phyloP scores from a whole-genome alignment of 1,140 invertebrate genomes.

The Drosophila sp. region DNA sequence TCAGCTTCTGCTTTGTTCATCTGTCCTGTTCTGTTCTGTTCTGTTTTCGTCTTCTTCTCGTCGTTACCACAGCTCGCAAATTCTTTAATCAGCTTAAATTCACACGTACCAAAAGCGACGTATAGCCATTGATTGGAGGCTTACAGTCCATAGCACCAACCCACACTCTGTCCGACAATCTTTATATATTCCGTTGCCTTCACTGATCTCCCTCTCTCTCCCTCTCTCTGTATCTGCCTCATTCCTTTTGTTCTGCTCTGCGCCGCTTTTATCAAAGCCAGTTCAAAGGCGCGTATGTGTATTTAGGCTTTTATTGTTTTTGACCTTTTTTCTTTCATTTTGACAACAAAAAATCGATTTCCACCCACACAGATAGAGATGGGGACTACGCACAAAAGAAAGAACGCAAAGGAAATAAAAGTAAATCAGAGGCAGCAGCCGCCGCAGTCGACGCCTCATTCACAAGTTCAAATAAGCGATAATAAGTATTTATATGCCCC shows the following conservation, averaged over 20 bases:
- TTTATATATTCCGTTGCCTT: slow-evolving; percentile 33
- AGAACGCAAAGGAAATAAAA: slow-evolving; percentile 57
- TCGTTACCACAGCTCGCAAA: slow-evolving; percentile 56
- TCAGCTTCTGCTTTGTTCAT: slow-evolving; percentile 7
- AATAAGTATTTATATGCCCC: slow-evolving; percentile 80
- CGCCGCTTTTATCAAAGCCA: slow-evolving; percentile 75
- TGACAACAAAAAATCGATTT: slow-evolving; percentile 75
- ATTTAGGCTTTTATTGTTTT: slow-evolving; percentile 83
- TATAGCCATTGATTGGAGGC: slow-evolving; percentile 81
- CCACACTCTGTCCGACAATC: slow-evolving; percentile 19
- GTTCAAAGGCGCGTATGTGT: slow-evolving; percentile 81
- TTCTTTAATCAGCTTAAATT: slow-evolving; percentile 84
- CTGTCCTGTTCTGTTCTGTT: slow-evolving; percentile 5
- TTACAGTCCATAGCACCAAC: slow-evolving; percentile 36
- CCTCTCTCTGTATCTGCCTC: too few species aligned
- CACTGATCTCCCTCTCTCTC: not conserved
- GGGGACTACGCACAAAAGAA: slow-evolving; percentile 34
- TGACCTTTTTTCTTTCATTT: slow-evolving; percentile 70
- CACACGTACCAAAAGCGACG: slow-evolving; percentile 81
- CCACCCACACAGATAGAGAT: slow-evolving; percentile 21
- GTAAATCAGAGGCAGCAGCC: slow-evolving; percentile 64
- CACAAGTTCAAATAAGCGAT: slow-evolving; percentile 82
- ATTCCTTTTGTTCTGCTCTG: slow-evolving; percentile 34
- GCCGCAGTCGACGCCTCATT: slow-evolving; percentile 45
- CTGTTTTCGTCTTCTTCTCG: slow-evolving; percentile 21